Evolutionary conservation across 2,113 vertebrate genomes (phyloP), one percentile per base, ranked within the genome.

Genomic region (Terrapene triunguis): DNA sequence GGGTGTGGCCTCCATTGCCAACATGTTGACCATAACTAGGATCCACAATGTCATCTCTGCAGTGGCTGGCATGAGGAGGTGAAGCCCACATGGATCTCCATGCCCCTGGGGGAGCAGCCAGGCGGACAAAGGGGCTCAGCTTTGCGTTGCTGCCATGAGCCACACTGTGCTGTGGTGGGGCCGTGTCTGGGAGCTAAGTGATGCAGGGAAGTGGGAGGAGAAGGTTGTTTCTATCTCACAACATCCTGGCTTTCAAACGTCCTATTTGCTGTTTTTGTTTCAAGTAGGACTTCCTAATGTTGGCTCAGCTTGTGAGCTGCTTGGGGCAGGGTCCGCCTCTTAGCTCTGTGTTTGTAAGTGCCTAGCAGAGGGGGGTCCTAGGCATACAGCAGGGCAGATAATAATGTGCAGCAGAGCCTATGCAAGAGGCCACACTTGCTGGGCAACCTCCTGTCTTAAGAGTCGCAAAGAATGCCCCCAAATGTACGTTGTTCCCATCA

Each of bases 61-160:
- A 76, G 99, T 97, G 38, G 98, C 98, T 17, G 88, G 53, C 65
- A 99, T 99, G 99, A 99, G 99, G 96, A 99, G 99, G 99, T 98
- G 97, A 97, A 24, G 85, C 79, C 50, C 76, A 35, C 48, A 0
- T 1, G 24, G 88, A 57, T n/a, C 4, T 27, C 72, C 17, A 27
- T 16, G 3, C 65, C 48, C 35, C 53, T 90, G 62, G 74, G 57
- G 57, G 47, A 89, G 19, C 59, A 89, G 84, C 76, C 87, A 42
- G 1, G 19, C 42, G 57, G 38, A 88, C 80, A 27, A 62, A 53
- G 80, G 88, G 12, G 35, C 82, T 48, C 85, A 19, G 83, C 91
- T 88, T 0, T 0, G 85, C 42, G 1, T 6, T 42, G 82, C 19
- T 35, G 25, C 29, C 0, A 0, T 8, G 5, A 44, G 76, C 47